Evolutionary conservation across 2,888 invertebrate genomes (phyloP), one percentile per base, ranked within the genome.

Genomic region (Mythimna vitellina): DNA sequence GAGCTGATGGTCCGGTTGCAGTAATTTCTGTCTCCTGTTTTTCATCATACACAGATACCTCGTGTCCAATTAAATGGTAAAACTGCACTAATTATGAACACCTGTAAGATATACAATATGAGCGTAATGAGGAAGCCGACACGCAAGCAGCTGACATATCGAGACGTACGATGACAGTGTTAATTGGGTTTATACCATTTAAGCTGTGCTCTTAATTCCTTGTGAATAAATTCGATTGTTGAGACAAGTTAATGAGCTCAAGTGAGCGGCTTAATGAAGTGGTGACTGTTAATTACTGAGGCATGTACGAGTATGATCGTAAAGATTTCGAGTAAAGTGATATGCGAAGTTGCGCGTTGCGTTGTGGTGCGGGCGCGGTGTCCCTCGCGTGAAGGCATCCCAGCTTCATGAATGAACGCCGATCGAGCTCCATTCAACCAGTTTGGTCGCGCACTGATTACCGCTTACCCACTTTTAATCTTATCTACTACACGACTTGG

Each of bases 401-500:
- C 90, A 86, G 85, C 87, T 89, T 90, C 92, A 92, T 96, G 96
- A 96, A 96, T 94, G 95, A 93, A 93, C 91, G 88, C 78, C 89
- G 89, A 89, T 92, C 89, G 88, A 84, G 84, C 90, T 90, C 93
- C 94, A 95, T 96, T 95, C 93, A 96, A 93, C 93, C 93, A 93
- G 94, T 93, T 94, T 93, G 92, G 96, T 95, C 95, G 92, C 94
- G 95, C 95, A 93, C 95, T 95, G 96, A 94, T 96, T 93, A 93
- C 92, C 91, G 92, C 90, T 90, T 91, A 89, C 90, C 91, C 92
- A 93, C 93, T 92, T 93, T 92, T 92, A 93, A 94, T 93, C 94
- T 95, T 95, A 96, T 95, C 95, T 94, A 93, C 94, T 92, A 93
- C 92, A 91, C 90, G 89, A 88, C 88, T 90, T 88, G 86, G 88